Evolutionary conservation across 1,140 invertebrate genomes (phyloP), one percentile per base, ranked within the genome.

Genomic region (Drosophila nigrodunni): DNA sequence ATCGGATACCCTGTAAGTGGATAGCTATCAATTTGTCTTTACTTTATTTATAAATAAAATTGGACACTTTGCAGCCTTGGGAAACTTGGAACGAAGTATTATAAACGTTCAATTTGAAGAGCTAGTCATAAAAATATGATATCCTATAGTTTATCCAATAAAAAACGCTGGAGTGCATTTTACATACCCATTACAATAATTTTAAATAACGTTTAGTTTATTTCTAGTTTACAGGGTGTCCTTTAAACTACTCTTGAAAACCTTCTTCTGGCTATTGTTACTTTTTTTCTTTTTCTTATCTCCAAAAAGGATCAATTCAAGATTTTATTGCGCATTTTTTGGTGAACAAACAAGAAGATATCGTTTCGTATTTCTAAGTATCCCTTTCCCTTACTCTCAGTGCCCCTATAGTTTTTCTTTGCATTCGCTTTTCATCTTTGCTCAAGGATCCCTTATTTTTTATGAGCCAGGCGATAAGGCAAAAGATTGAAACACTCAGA

Each of bases 261-360:
- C n/a, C 30, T 54, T 35, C 30, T 37, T 15, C 7, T 15, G 7
- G 10, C 9, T 41, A 49, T 61, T 59, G 30, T 72, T 64, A 18
- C 49, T 44, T 25, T 30, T 49, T 13, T 30, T 30, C 25, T 4
- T 30, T n/a, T 35, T 2, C 64, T 74, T 70, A 74, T 74, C 66
- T 54, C 3, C 21, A 6, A 10, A 30, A 37, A 43, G 58, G 67
- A 74, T 70, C 72, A 62, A 62, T 55, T 13, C 37, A 50, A 49
- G 72, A 70, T 76, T 76, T 76, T 76, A 76, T 76, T 76, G 74
- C 74, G 74, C 61, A 76, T 44, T 76, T 64, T 30, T 30, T 30
- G 25, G 25, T 47, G 18, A 70, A 9, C 35, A 69, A 64, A 70
- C 58, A 69, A 67, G 13, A 44, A 65, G 60, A 58, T 65, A 72